Conservation (phyloP, 2,888 invertebrate species). For the Nephrotoma appendiculata region DNA sequence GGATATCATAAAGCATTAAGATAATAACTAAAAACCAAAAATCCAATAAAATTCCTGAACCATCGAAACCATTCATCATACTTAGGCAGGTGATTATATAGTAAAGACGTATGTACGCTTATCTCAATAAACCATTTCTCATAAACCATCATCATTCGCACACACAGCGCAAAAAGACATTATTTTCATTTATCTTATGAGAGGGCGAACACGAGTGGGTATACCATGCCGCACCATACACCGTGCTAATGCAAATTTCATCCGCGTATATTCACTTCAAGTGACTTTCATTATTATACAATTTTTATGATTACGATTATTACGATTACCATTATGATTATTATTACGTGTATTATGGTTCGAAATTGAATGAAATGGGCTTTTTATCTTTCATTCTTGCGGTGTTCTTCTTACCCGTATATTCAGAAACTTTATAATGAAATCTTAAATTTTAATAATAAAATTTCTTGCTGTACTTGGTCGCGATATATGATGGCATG, state of each 20-base stretch:
- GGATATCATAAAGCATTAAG: not conserved
- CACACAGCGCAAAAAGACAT: not conserved
- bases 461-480: not conserved
- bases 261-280: not conserved
- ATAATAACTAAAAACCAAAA: not conserved
- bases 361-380: not conserved
- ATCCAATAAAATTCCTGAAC: not conserved
- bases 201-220: not conserved
- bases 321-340: not conserved
- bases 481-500: not conserved
- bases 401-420: not conserved
- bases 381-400: not conserved
- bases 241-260: not conserved
- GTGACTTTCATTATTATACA: not conserved
- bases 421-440: not conserved
- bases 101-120: not conserved
- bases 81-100: not conserved
- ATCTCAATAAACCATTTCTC: not conserved
- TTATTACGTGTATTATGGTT: not conserved
- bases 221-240: not conserved
- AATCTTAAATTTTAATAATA: not conserved
- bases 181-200: not conserved
- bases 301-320: not conserved
- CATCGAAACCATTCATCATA: not conserved
- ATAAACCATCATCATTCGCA: not conserved